A percentile compares a stretch with the other conserved stretches of the same genome.
Conservation (phyloP, 2,113 vertebrate genomes). For the Paradisaea rubra region DNA sequence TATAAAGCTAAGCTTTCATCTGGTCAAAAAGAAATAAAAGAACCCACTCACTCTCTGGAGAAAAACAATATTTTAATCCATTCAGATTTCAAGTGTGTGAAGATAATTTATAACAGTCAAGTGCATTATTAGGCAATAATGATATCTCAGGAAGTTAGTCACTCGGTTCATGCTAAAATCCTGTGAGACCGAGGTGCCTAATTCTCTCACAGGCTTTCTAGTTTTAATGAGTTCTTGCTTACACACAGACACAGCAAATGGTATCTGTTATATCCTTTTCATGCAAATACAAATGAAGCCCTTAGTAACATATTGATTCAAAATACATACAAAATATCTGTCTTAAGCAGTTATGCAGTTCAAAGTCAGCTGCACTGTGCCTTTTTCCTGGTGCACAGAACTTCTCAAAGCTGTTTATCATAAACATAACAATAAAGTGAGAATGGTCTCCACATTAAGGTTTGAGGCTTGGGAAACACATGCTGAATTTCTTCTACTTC, state of each 20-base stretch:
- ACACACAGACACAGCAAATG: background rate
- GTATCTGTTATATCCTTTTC: background rate
- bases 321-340: background rate
- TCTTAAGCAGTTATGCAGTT: background rate
- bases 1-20: conserved; percentile 22
- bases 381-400: background rate
- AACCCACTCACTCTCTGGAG: background rate
- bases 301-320: background rate
- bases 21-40: background rate
- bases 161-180: background rate
- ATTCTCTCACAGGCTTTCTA: background rate
- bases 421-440: background rate
- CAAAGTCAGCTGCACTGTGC: background rate
- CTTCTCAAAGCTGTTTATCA: background rate
- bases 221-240: conserved; percentile 21
- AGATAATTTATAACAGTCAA: conserved; percentile 27
- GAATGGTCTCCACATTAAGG: rapidly evolving
- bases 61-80: conserved; percentile 31
- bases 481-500: background rate
- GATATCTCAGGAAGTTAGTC: conserved; percentile 15
- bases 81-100: conserved; percentile 33
- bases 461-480: background rate
- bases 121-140: conserved; percentile 11
- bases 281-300: background rate
- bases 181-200: background rate